Evolutionary conservation across 2,888 invertebrate species (phyloP), one percentile per base, ranked within the genome.

Genomic region (Argynnis bischoffii): DNA sequence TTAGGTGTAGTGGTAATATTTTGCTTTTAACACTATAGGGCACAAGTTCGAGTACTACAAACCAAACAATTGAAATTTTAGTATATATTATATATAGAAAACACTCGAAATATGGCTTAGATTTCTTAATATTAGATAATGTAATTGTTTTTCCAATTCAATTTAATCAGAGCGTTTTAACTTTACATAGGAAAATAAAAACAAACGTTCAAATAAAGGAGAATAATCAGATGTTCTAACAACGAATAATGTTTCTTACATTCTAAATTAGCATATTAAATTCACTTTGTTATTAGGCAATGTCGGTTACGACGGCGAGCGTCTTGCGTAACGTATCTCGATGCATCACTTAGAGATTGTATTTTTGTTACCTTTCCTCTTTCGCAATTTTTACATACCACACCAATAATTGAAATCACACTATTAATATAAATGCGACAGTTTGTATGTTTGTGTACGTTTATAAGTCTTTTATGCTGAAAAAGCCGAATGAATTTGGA

Each of bases 191-290:
- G 50, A 51, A 51, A 51, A 51, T 16, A 51, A 63, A 55, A 50
- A 6, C 14, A 64, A 55, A 35, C 47, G 48, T 16, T 11, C 46
- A 48, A 51, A 57, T 64, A 50, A 51, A 64, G 21, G 48, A 57
- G 35, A 55, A 64, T 21, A 64, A 64, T 64, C 21, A 53, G 64
- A 65, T 65, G 64, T 64, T 56, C 21, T 18, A 64, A 50, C 41
- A 57, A 31, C 3, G 18, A 56, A 31, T 53, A 55, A 59, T 60
- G 55, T 60, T 57, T 56, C 53, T 66, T 59, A 63, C 69, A 66
- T 63, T 64, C 16, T 65, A 59, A 63, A 71, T 71, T 69, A 69
- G 63, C 68, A 71, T 71, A 71, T 61, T 56, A 64, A 71, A 69
- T 66, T 70, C 68, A 68, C 63, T 66, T 26, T 50, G 61, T 61